Evolutionary conservation across 1,140 invertebrate species (phyloP).

Genomic region (Samia ricini): DNA sequence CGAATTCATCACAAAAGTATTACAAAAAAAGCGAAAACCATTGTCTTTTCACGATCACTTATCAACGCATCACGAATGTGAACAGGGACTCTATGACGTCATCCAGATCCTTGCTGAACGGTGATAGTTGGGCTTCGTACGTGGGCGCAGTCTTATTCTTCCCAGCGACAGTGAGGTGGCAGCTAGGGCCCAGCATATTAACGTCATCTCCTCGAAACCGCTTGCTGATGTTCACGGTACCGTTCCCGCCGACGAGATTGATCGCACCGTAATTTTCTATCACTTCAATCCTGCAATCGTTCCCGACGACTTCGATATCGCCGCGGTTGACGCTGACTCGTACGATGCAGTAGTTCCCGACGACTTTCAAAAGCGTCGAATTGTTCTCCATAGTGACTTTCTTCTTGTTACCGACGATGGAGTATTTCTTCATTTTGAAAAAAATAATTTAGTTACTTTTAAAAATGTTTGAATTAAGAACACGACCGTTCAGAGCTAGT

Average conservation of each 20-base stretch:
- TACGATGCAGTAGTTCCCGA: conserved; percentile 64
- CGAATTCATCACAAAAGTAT: conserved; percentile 2
- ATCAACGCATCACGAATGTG: conserved; percentile 69
- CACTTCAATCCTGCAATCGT: conserved; percentile 61
- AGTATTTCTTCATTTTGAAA: conserved; percentile 65
- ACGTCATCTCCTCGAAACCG: conserved; percentile 56
- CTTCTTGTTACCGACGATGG: conserved; percentile 67
- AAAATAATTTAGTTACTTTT: conserved; percentile 9
- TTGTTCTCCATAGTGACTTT: conserved; percentile 68
- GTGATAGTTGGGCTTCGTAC: conserved; percentile 62
- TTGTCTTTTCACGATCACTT: conserved; percentile 7
- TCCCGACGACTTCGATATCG: conserved; percentile 67
- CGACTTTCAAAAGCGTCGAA: conserved; percentile 50
- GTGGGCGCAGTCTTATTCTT: conserved; percentile 46
- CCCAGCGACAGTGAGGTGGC: conserved; percentile 53
- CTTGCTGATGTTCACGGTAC: conserved; percentile 48
- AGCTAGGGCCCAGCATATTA: conserved; percentile 48
- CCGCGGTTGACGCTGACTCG: conserved; percentile 53
- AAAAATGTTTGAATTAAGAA: conserved; percentile 14
- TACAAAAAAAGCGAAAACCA: conserved; percentile 5
- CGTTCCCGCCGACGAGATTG: conserved; percentile 58
- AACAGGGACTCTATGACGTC: conserved; percentile 70
- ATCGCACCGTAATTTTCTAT: conserved; percentile 54
- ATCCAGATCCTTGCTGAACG: conserved; percentile 68
- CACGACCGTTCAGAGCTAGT: conserved; percentile 24